A percentile compares a stretch with the other conserved stretches of the same genome.
Conservation (phyloP, 2,888 invertebrate genomes). For the Nomada fucata region DNA sequence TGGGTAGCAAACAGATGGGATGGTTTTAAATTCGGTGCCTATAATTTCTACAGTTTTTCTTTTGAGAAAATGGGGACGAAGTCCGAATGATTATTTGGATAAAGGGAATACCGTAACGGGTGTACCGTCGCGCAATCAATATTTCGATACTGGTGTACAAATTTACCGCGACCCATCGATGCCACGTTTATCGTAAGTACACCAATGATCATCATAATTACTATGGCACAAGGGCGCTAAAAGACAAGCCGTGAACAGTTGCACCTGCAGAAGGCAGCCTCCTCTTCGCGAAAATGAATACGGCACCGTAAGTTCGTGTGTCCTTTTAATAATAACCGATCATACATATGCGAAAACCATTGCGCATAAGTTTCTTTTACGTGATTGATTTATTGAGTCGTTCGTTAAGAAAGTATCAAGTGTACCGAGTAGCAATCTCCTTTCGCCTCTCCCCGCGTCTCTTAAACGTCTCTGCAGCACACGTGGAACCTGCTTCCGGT, state of each 20-base stretch:
- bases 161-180: too few species aligned
- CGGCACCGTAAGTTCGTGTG: not conserved
- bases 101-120: too few species aligned
- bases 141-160: too few species aligned
- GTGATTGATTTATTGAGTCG: slow-evolving; percentile 75
- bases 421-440: slow-evolving; percentile 45
- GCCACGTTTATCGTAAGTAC: too few species aligned
- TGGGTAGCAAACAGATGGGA: too few species aligned
- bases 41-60: too few species aligned
- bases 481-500: slow-evolving; percentile 78
- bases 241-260: not conserved
- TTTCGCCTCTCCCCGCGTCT: slow-evolving; percentile 37
- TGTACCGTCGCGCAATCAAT: too few species aligned
- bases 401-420: slow-evolving; percentile 72
- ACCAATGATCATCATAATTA: too few species aligned
- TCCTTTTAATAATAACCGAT: slow-evolving; percentile 56
- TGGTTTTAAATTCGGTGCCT: too few species aligned
- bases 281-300: slow-evolving; percentile 31
- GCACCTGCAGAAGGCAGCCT: not conserved
- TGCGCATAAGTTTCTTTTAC: slow-evolving; percentile 73
- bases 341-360: slow-evolving; percentile 65
- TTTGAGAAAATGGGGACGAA: too few species aligned
- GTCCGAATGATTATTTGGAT: too few species aligned
- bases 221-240: not conserved
- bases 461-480: slow-evolving; percentile 63